Base-by-base conservation (phyloP, 2,888 invertebrate species). In the Chesias legatella region DNA sequence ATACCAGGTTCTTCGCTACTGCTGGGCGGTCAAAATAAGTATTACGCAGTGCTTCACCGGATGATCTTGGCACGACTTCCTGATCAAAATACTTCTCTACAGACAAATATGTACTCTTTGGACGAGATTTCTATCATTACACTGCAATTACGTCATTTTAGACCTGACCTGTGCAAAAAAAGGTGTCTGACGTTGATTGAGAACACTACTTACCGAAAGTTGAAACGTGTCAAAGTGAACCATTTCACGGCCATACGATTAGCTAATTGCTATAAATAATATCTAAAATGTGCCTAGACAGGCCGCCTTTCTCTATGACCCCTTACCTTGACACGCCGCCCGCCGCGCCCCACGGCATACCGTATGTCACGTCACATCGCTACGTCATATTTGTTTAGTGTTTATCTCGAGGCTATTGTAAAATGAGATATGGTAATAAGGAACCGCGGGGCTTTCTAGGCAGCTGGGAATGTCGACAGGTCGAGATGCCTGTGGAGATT, bases 301-400 rank as follows among this genome's bases (percentile, higher is more conserved):
- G 68, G 63, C 60, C 52, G 75, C 85, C 86, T 85, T 85, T 85
- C 85, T 78, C 77, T 75, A 53, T 81, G 85, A 85, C 86, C 86
- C 69, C 75, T 82, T 58, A 68, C 86, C 86, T 85, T 85, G 85
- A 85, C 85, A 82, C 63, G 85, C 73, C 85, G 79, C 85, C 75
- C 86, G 85, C 73, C 85, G 79, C 85, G 76, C 86, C 84, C 75
- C 74, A 63, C 61, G 70, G 72, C 79, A 75, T 76, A 67, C 78
- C 73, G 56, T 63, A 54, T 62, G 70, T 73, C 70, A 75, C 83
- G 83, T 83, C 83, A 78, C 60, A 60, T 58, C 48, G 52, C 63
- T 7, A 48, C 55, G 52, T 55, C 50, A 55, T 50, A 37, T 48
- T 48, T 48, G 37, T 43, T 48, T 40, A 42, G 29, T 24, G 10